Evolutionary conservation across 1,140 invertebrate genomes (phyloP).

Genomic region (Myzus persicae): DNA sequence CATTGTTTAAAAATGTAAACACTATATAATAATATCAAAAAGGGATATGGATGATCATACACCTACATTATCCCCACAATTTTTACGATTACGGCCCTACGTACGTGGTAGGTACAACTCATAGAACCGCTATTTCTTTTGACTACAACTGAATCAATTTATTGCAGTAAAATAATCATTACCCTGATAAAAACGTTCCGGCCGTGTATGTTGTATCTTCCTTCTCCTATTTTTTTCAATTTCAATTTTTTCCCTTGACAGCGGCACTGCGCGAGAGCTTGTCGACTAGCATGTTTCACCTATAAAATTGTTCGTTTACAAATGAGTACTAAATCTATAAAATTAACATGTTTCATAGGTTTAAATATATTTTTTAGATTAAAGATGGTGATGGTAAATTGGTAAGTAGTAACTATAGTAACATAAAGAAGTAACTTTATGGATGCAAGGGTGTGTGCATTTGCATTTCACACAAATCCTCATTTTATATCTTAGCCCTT

Average conservation of each 20-base stretch:
- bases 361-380: background rate
- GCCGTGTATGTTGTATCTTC: conserved; percentile 82
- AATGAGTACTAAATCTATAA: background rate
- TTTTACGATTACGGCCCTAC: too few species aligned
- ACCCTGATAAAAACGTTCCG: conserved; percentile 80
- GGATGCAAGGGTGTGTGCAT: background rate
- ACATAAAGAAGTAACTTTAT: background rate
- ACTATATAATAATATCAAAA: too few species aligned
- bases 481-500: too few species aligned
- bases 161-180: conserved; percentile 62
- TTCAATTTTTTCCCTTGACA: conserved; percentile 76
- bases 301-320: conserved; percentile 62
- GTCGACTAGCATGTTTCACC: conserved; percentile 75
- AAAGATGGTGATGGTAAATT: background rate
- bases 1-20: too few species aligned
- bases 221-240: conserved; percentile 81
- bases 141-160: background rate
- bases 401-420: too few species aligned
- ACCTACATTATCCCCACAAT: too few species aligned
- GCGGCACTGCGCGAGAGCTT: conserved; percentile 74
- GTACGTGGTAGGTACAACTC: too few species aligned
- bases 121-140: background rate
- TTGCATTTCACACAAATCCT: background rate
- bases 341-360: background rate
- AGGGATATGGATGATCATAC: too few species aligned